Conservation (phyloP, 2,113 vertebrate species). For the Thomomys bottae region DNA sequence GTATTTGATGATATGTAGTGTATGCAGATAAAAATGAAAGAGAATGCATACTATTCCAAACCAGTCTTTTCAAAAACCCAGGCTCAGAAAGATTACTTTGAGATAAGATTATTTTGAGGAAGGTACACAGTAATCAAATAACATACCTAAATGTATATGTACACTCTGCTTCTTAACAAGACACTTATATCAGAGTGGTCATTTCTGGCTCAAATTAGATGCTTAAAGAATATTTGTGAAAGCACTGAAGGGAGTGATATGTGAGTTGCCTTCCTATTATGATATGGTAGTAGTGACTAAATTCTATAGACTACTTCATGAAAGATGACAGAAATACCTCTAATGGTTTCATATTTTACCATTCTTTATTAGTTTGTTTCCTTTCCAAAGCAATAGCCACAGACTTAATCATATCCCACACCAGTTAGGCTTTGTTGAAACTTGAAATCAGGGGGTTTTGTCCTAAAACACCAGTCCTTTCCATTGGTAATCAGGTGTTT, state of each 20-base stretch:
- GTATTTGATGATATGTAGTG: neutral
- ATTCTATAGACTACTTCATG: neutral
- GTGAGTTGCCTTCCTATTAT: neutral
- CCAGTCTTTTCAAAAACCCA: neutral
- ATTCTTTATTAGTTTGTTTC: constrained; percentile 3
- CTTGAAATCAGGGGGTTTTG: neutral
- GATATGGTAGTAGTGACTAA: neutral
- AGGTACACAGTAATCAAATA: constrained; percentile 12
- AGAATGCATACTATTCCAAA: neutral
- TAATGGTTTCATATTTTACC: neutral
- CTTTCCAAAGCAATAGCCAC: neutral
- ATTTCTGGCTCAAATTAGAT: neutral
- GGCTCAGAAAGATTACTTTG: neutral
- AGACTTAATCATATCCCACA: neutral
- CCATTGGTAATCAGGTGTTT: neutral
- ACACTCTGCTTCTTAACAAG: neutral
- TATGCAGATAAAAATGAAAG: neutral
- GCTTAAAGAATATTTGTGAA: neutral
- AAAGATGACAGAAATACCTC: neutral
- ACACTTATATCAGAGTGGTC: neutral
- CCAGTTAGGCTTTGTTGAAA: neutral
- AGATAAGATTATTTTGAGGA: constrained; percentile 12
- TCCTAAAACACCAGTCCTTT: neutral
- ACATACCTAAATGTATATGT: neutral
- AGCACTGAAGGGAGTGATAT: neutral